Evolutionary conservation across 1,140 invertebrate genomes (phyloP).

Genomic region (Panagrolaimus sp.): DNA sequence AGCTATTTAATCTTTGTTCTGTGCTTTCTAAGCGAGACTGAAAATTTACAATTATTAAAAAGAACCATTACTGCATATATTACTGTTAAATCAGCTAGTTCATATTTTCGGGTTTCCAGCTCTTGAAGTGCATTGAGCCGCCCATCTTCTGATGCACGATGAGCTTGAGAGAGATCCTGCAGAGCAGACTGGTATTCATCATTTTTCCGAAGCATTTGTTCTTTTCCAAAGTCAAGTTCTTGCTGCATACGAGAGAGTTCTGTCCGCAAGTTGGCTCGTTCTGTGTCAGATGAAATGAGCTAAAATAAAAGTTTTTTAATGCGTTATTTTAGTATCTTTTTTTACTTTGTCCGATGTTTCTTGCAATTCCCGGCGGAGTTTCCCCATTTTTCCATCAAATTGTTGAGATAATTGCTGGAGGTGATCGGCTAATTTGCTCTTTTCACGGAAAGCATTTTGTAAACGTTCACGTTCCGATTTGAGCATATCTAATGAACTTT

Average conservation of each 20-base stretch:
- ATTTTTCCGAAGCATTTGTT: constrained; percentile 56
- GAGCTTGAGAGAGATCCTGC: constrained; percentile 52
- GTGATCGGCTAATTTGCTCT: constrained; percentile 52
- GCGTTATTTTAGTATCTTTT: not conserved
- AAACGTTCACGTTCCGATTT: constrained; percentile 51
- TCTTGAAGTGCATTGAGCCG: constrained; percentile 54
- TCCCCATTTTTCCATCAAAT: constrained; percentile 52
- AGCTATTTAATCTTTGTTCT: constrained; percentile 47
- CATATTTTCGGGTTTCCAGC: constrained; percentile 54
- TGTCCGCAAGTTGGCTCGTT: constrained; percentile 41
- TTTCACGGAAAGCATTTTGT: constrained; percentile 52
- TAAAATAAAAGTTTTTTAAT: constrained; percentile 25
- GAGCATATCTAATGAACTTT: constrained; percentile 35
- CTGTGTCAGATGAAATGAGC: constrained; percentile 52
- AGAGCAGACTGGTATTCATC: constrained; percentile 54
- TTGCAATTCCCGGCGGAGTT: constrained; percentile 49
- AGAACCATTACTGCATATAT: not conserved
- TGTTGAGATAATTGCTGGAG: constrained; percentile 48
- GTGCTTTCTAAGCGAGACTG: constrained; percentile 54
- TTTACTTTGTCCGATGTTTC: constrained; percentile 55
- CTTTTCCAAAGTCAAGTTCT: constrained; percentile 55
- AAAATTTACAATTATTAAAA: constrained; percentile 18
- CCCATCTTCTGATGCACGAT: constrained; percentile 50
- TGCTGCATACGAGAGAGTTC: constrained; percentile 46
- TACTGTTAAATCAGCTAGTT: constrained; percentile 44